A percentile compares a stretch with the other conserved stretches of the same genome.
These are phyloP conservation scores for Acanthurus leucopareius DNA, from an alignment of 2,797 vertebrate genomes.

Conservation along the genomic window DNA sequence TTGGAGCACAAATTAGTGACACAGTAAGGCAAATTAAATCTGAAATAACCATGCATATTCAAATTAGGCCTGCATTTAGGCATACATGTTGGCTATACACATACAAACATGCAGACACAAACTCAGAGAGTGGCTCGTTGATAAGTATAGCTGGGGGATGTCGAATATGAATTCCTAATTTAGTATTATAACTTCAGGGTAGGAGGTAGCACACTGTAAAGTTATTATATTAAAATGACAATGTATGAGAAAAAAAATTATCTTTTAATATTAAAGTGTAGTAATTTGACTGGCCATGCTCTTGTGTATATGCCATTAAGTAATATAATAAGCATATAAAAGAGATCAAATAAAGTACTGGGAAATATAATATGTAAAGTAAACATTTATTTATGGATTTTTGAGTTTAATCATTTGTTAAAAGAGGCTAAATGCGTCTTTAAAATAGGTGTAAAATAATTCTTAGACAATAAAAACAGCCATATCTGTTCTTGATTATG, in stretches of 20 bases:
- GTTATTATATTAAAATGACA: conserved; percentile 61
- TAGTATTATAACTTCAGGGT: conserved; percentile 60
- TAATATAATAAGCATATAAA: conserved; percentile 29
- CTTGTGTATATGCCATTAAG: conserved; percentile 13
- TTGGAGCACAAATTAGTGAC: conserved; percentile 82
- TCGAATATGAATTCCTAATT: conserved; percentile 75
- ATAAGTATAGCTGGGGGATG: conserved; percentile 70
- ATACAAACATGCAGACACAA: conserved; percentile 43
- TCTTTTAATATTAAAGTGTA: conserved; percentile 33
- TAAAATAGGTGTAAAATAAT: background rate
- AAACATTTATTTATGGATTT: conserved; percentile 22
- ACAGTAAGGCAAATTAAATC: conserved; percentile 77
- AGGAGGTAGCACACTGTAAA: conserved; percentile 55
- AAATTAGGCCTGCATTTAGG: conserved; percentile 73
- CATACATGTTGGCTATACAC: conserved; percentile 42
- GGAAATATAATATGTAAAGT: conserved; percentile 32
- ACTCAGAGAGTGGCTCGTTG: conserved; percentile 45
- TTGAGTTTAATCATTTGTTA: conserved; percentile 35
- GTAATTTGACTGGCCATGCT: conserved; percentile 32
- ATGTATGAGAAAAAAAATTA: conserved; percentile 43
- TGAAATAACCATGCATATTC: conserved; percentile 82
- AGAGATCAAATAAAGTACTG: conserved; percentile 25
- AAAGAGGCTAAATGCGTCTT: conserved; percentile 20
- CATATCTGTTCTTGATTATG: background rate
- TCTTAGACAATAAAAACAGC: conserved; percentile 6